phyloP scores from a whole-genome alignment of 1,140 invertebrate species.

The Drosophila bocki region DNA sequence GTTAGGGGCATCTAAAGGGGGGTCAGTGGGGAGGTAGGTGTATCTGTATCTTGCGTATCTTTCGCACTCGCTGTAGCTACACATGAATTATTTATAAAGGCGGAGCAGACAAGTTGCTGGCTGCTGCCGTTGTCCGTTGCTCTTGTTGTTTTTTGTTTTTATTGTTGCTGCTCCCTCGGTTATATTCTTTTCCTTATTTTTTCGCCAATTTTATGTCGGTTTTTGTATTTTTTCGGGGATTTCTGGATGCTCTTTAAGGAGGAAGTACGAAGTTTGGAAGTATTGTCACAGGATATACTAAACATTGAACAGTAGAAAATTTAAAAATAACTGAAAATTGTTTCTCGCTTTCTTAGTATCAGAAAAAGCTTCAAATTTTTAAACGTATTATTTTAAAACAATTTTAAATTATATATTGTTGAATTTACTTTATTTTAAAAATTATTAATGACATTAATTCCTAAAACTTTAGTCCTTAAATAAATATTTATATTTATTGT shows the following conservation, averaged over 20 bases:
- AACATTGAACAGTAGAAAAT: not conserved
- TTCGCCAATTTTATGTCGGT: slow-evolving; percentile 40
- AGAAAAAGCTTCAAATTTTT: not conserved
- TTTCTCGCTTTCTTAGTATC: too few species aligned
- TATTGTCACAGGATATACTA: not conserved
- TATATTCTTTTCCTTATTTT: slow-evolving; percentile 66
- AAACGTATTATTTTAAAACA: not conserved
- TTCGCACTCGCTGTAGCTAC: slow-evolving; percentile 77
- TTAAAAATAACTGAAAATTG: too few species aligned
- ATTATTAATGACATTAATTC: too few species aligned
- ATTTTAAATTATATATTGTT: too few species aligned
- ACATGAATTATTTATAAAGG: slow-evolving; percentile 86
- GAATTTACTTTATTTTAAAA: not conserved
- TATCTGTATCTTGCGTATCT: slow-evolving; percentile 76
- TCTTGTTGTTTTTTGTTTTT: slow-evolving; percentile 53
- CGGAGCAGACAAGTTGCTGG: slow-evolving; percentile 85
- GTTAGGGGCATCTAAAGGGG: slow-evolving; percentile 1
- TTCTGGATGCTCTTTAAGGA: slow-evolving; percentile 24
- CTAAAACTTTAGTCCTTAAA: too few species aligned
- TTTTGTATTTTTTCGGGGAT: slow-evolving; percentile 26
- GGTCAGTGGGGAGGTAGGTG: slow-evolving; percentile 21
- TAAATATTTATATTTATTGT: not conserved
- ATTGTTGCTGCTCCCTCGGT: slow-evolving; percentile 56
- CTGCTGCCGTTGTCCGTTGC: slow-evolving; percentile 64
- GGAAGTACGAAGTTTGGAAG: not conserved